phyloP scores from a whole-genome alignment of 2,888 invertebrate species.

The Eueremaeus valkanovi region DNA sequence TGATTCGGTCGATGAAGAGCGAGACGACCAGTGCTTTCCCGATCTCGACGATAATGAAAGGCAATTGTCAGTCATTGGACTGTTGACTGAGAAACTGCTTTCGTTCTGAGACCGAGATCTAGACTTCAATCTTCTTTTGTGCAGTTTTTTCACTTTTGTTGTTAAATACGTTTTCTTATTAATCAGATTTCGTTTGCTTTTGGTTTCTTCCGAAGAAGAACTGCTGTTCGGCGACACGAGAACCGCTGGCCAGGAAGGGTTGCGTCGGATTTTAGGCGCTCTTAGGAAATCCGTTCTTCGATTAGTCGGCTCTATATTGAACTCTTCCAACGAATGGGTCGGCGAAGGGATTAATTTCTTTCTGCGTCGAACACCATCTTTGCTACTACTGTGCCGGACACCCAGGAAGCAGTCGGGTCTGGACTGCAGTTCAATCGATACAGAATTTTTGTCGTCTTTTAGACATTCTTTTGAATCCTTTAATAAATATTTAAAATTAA shows the following conservation, averaged over 20 bases:
- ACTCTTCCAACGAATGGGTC: constrained; percentile 18
- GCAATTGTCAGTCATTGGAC: not conserved
- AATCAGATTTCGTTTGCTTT: not conserved
- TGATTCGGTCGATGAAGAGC: constrained; percentile 16
- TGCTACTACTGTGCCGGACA: not conserved
- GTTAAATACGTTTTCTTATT: not conserved
- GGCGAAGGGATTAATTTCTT: not conserved
- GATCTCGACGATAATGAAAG: not conserved
- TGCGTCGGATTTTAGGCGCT: constrained; percentile 15
- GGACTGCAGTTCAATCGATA: not conserved
- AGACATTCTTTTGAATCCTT: not conserved
- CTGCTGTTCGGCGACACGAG: constrained; percentile 12
- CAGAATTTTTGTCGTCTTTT: not conserved
- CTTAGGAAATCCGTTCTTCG: not conserved
- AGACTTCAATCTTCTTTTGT: not conserved
- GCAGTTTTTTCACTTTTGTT: constrained; percentile 6
- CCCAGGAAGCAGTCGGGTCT: not conserved
- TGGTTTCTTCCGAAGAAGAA: constrained; percentile 15
- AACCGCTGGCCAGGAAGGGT: constrained; percentile 26
- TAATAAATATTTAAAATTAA: not conserved
- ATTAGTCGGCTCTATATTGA: not conserved
- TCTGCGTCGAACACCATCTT: not conserved
- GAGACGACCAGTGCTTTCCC: not conserved
- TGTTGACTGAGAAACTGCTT: constrained; percentile 7
- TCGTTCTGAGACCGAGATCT: not conserved